These are phyloP conservation scores for Melanotus villosus DNA, from an alignment of 2,888 invertebrate genomes.

Conservation along the genomic window DNA sequence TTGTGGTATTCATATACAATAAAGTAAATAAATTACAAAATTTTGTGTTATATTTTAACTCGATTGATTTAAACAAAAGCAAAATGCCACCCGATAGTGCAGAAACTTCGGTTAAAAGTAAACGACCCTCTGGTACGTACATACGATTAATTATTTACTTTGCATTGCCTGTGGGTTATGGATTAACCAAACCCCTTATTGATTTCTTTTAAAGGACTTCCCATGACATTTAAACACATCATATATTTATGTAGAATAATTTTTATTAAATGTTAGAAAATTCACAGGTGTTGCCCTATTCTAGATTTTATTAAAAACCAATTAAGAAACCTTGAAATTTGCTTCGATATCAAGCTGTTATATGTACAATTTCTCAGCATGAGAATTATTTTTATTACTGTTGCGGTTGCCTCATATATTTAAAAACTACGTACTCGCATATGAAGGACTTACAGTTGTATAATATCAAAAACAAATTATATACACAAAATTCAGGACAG, in stretches of 20 bases:
- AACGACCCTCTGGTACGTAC: slow-evolving; percentile 72
- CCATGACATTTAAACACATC: slow-evolving; percentile 6
- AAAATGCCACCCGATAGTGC: slow-evolving; percentile 65
- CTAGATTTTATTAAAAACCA: too few species aligned
- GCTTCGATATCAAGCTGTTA: too few species aligned
- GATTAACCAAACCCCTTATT: slow-evolving; percentile 26
- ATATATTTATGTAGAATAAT: background rate
- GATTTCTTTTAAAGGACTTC: slow-evolving; percentile 16
- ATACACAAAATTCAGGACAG: too few species aligned
- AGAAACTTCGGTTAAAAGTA: slow-evolving; percentile 68
- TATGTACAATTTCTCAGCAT: too few species aligned
- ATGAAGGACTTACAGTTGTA: too few species aligned
- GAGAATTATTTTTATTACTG: too few species aligned
- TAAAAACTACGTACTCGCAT: too few species aligned
- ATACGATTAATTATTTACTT: background rate
- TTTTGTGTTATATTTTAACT: background rate
- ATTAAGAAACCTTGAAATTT: too few species aligned
- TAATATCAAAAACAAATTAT: too few species aligned
- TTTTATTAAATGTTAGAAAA: background rate
- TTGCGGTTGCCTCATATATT: too few species aligned
- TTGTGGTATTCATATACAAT: too few species aligned
- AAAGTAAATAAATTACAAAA: too few species aligned
- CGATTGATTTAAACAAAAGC: background rate
- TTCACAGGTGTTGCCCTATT: background rate
- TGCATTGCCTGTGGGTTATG: background rate